Base-by-base conservation (phyloP, 2,888 invertebrate species). In the Macroteleia sp. region DNA sequence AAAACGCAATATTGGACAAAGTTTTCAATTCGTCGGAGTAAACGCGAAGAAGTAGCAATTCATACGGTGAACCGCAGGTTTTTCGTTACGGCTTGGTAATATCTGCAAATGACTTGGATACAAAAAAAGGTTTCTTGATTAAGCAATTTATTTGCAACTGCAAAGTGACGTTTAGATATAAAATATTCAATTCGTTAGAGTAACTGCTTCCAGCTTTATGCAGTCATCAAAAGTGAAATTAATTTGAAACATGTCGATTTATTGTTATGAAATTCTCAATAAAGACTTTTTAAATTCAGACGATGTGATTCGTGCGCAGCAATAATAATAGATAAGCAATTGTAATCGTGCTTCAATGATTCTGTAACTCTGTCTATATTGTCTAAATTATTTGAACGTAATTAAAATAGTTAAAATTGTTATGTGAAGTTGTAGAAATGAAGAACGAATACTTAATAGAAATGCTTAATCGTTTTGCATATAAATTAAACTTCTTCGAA, bases 391-490 rank as follows among this genome's bases (percentile, higher is more conserved):
- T 36, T 10, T 14, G 19, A 44, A 50, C 22, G 20, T 34, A 50
- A 57, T 67, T 61, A 39, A 62, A 69, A 42, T 50, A 64, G 44
- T 41, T 62, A 50, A 61, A 56, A 62, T 61, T 41, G 48, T 66
- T 71, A 41, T 20, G 66, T 54, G 20, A 48, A 61, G 46, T 50
- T 50, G 44, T 30, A 59, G 61, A 66, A 61, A 64, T 17, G 69
- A 59, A 66, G 69, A 70, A 62, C 52, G 77, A 71, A 52, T 57
- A 71, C 30, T 61, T 56, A 81, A 54, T 76, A 79, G 82, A 83
- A 83, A 85, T 86, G 87, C 86, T 90, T 88, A 87, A 84, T 81
- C 85, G 86, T 89, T 89, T 89, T 88, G 87, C 89, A 86, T 88
- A 87, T 87, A 87, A 87, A 90, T 90, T 88, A 87, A 83, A 88